phyloP scores from a whole-genome alignment of 1,140 invertebrate genomes.

The Mactra quadrangularis region DNA sequence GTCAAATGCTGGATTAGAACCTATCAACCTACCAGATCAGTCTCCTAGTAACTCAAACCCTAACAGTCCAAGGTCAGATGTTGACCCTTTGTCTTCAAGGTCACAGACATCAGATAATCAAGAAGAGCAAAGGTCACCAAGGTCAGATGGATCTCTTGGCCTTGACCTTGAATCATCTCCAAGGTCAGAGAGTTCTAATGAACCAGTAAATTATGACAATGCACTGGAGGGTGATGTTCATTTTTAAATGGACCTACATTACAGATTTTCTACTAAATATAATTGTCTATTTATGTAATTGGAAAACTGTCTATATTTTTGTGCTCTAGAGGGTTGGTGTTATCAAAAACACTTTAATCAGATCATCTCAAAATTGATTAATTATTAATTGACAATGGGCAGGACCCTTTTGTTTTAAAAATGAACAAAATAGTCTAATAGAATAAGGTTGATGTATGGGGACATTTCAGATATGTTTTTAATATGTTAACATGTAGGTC shows the following conservation, averaged over 20 bases:
- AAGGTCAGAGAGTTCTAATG: not conserved
- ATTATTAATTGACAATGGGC: too few species aligned
- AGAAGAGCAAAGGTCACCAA: slow-evolving; percentile 5
- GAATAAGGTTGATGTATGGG: too few species aligned
- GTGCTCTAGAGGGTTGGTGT: too few species aligned
- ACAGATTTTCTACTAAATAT: too few species aligned
- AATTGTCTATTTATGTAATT: too few species aligned
- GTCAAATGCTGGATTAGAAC: not conserved
- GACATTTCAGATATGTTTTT: too few species aligned
- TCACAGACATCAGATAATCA: slow-evolving; percentile 8
- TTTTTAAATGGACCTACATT: not conserved
- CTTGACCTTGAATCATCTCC: not conserved
- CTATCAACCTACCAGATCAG: not conserved
- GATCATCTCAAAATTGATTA: too few species aligned
- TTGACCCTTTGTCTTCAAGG: slow-evolving; percentile 8
- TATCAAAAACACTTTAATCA: too few species aligned
- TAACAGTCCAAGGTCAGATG: slow-evolving; percentile 10
- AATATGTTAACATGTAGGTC: too few species aligned
- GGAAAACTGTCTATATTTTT: too few species aligned
- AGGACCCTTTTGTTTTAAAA: too few species aligned
- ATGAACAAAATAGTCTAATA: too few species aligned
- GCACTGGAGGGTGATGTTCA: not conserved
- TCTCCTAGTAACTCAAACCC: not conserved
- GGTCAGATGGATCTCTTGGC: not conserved
- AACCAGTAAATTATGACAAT: not conserved